Evolutionary conservation across 2,888 invertebrate genomes (phyloP), one percentile per base, ranked within the genome.

Genomic region (Phortica magna): DNA sequence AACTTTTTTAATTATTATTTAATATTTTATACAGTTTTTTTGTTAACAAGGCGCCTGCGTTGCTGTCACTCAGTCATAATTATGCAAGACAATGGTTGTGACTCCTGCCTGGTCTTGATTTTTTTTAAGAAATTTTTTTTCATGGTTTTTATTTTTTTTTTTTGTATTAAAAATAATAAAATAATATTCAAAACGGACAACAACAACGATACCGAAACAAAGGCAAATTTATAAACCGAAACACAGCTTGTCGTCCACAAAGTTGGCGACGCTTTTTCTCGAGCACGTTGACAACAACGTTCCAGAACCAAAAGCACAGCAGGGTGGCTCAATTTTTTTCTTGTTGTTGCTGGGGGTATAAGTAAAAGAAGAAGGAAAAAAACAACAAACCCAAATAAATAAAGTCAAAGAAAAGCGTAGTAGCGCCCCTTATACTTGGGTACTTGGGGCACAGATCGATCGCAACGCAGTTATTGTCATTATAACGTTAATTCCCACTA

Each of bases 401-500:
- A 59, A 17, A 59, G 19, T 19, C 22, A 31, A 61, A 65, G n/a
- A 14, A 53, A 70, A 70, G 22, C n/a, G 70, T 53, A 22, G 48
- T 53, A 48, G 31, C 70, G 10, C 53, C 31, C 55, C 2, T 17
- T n/a, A n/a, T n/a, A n/a, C 59, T 59, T 10, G 10, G 43, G 7
- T 48, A 48, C 9, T 9, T 14, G 10, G 14, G 48, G 5, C 48
- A 12, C 48, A 48, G 48, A 48, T 48, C 48, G 48, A 14, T 48
- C 48, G 48, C 48, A 48, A 48, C 84, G 88, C 84, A 85, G 85
- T 88, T 89, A 89, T 89, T 89, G 88, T 89, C 89, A 89, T 89
- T 89, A 89, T 88, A 89, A 89, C 89, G 89, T 89, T 89, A 89
- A 89, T 89, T 87, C 84, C 83, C 85, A 88, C 88, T 89, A 88